A percentile compares a stretch with the other conserved stretches of the same genome.
Evolutionary conservation across 2,797 vertebrate species (phyloP).

Genomic region (Bucorvus abyssinicus): DNA sequence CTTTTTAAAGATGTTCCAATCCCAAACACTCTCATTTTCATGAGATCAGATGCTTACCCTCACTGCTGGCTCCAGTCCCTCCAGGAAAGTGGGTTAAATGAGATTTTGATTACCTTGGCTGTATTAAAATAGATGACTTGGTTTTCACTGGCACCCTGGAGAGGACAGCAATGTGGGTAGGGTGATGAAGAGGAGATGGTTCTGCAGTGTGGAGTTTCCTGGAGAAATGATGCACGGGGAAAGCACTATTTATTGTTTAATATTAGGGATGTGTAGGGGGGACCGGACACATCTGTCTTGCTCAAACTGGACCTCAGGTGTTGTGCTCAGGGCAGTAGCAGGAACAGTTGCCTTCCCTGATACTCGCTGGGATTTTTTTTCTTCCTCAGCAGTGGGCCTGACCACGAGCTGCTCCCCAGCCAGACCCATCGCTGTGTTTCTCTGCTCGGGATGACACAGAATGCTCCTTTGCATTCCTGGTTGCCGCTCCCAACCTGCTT

Average conservation of each 20-base stretch:
- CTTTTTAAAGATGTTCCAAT: not conserved
- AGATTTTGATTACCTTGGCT: not conserved
- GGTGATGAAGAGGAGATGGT: not conserved
- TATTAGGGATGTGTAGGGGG: not conserved
- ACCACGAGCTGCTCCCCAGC: not conserved
- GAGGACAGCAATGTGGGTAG: not conserved
- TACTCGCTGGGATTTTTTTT: not conserved
- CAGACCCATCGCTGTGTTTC: not conserved
- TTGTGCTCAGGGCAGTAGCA: not conserved
- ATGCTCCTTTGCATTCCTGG: not conserved
- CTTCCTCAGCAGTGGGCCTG: not conserved
- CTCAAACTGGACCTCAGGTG: not conserved
- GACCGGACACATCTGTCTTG: not conserved
- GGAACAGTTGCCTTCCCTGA: not conserved
- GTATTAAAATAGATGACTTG: not conserved
- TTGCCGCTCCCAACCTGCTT: constrained; percentile 2
- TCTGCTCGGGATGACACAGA: not conserved
- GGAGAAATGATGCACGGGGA: not conserved
- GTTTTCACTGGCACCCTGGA: not conserved
- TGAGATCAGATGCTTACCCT: not conserved
- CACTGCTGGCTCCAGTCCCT: not conserved
- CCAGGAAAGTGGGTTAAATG: not conserved
- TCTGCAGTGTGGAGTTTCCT: not conserved
- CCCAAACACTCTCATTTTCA: not conserved
- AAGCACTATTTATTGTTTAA: not conserved